Base-by-base conservation (phyloP, 2,113 vertebrate genomes). In the Solea solea region DNA sequence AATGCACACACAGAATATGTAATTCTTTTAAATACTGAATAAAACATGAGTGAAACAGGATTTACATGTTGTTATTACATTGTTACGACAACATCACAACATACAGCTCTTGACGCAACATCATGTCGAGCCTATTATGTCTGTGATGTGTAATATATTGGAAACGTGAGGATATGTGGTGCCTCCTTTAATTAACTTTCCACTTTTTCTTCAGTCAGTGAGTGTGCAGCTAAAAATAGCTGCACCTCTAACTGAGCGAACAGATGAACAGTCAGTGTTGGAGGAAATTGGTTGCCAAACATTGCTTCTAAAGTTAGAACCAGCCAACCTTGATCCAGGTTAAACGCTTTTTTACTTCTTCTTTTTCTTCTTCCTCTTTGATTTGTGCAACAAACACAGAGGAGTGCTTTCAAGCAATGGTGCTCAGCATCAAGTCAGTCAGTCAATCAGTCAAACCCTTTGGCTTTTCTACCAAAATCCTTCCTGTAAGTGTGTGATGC, bases 291-390 rank as follows among this genome's bases (percentile, higher is more conserved):
- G 61, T 86, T 88, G 84, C 87, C 86, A 88, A 87, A 89, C 75
- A 82, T 70, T 80, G 84, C 77, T 27, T 75, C 83, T 78, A 84
- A 87, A 90, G 88, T 90, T 78, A 80, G 83, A 86, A 71, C 25
- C 83, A 87, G 76, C 81, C 88, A 88, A 91, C 93, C 92, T 92
- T 93, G 86, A 78, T 89, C 86, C 92, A 92, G 89, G 91, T 86
- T 89, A 89, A 86, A 86, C 68, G 57, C 68, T 75, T 84, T 80
- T 58, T 39, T 21, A 21, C 21, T 21, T n/a, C 15, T 40, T 15
- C 14, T 57, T 10, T 27, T 25, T 27, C 50, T 13, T 25, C 50
- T 42, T 3, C 54, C 61, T 75, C 55, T 83, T 67, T 54, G 56
- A 74, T 12, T 65, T 39, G 74, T 63, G 54, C 62, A 82, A 85